A percentile compares a stretch with the other conserved stretches of the same genome.
Evolutionary conservation across 2,113 vertebrate species (phyloP).

Genomic region (Semicossyphus pulcher): DNA sequence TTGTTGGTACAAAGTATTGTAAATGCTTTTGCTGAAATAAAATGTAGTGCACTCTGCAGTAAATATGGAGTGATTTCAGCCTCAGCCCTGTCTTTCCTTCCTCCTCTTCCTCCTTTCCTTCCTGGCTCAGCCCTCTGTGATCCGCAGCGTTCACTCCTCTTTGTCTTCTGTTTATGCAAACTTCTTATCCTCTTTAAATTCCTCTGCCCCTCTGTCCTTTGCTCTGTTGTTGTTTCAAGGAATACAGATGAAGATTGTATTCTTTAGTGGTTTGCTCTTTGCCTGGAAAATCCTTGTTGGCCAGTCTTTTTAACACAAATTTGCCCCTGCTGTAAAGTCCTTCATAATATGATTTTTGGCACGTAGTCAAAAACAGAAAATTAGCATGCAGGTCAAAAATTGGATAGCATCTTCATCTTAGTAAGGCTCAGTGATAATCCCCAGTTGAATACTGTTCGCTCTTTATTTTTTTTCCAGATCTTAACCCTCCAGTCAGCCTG

Average conservation of each 20-base stretch:
- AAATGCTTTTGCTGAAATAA: too few species aligned
- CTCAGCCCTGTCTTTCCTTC: background rate
- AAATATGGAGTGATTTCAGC: background rate
- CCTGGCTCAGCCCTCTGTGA: background rate
- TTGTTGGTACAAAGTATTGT: background rate
- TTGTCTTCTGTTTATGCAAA: conserved; percentile 28
- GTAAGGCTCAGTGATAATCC: background rate
- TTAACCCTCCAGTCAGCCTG: background rate
- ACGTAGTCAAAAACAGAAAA: conserved; percentile 3
- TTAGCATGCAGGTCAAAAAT: conserved; percentile 6
- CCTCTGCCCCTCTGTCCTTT: conserved; percentile 33
- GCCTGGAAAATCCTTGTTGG: conserved; percentile 4
- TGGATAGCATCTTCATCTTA: conserved; percentile 3
- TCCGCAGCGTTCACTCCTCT: background rate
- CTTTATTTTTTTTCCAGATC: too few species aligned
- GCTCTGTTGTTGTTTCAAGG: conserved; percentile 29
- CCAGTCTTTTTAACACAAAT: conserved; percentile 6
- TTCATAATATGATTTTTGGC: conserved; percentile 17
- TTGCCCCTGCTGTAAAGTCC: background rate
- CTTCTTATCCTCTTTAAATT: conserved; percentile 35
- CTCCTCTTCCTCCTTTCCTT: background rate
- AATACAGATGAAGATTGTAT: conserved; percentile 48
- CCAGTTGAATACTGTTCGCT: background rate
- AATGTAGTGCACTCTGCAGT: background rate
- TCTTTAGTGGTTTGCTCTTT: conserved; percentile 17